Base-by-base conservation (phyloP, 1,140 invertebrate genomes). In the Lamellibrachia luymesi region DNA sequence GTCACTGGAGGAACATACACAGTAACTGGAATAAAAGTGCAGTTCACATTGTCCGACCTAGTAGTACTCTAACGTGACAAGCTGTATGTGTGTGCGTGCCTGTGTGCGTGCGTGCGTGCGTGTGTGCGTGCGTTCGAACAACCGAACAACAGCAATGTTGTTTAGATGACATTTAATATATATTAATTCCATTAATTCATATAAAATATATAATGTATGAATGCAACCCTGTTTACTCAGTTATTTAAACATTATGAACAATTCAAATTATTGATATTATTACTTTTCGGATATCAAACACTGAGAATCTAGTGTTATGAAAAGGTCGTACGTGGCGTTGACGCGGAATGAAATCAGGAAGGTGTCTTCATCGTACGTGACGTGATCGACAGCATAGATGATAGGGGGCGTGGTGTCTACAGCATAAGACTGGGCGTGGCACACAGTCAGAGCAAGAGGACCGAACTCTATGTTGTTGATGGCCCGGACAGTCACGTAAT, bases 381-480 rank as follows among this genome's bases (percentile, higher is more conserved):
- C 91, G 10, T 10, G 13, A 25, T 91, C 49, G 4, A 91, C 91
- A 50, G 49, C 91, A 27, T 91, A 51, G 51, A 91, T 91, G 49
- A 91, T 25, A 27, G 91, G 91, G 13, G 91, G 91, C 17, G 91
- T 91, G 6, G 91, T 91, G 91, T 91, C 91, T 4, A 91, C 91
- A 17, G 51, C 51, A 22, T 91, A 91, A 7, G 91, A 4, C 64
- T 8, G 7, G 7, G 64, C 64, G 64, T 80, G 64, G 64, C 64
- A 80, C 64, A 80, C 64, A 22, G 64, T 17, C 64, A 80, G 13
- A 4, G 64, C 64, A 10, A 80, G 64, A 22, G 64, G 64, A 2
- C 64, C 64, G 64, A 80, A 80, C 64, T 80, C 64, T 10, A 80
- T 80, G 64, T 80, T 17, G 64, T 80, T 80, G 64, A 80, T 80